Base-by-base conservation (phyloP, 2,797 vertebrate genomes). In the Lerista edwardsae region DNA sequence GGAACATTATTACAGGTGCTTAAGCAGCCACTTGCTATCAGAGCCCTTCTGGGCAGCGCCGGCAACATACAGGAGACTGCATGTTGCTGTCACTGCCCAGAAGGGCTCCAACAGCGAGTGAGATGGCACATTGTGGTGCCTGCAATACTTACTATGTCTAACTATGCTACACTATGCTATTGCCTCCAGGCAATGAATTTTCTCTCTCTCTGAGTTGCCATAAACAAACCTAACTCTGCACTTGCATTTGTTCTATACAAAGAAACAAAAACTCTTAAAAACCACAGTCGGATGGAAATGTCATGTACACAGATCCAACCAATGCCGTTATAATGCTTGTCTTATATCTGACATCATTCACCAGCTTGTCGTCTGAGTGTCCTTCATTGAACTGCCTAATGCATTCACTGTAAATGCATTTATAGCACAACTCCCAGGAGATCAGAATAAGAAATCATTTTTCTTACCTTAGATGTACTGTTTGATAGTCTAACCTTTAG, bases 401-500 rank as follows among this genome's bases (percentile, higher is more conserved):
- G 61, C 79, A 78, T 87, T 25, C 74, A 75, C 69, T 34, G 73
- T 81, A 92, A 92, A 89, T 64, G 75, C 79, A 88, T 87, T 90
- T 92, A 79, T 83, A 91, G 81, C 82, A 89, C 67, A 91, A 74
- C 74, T 88, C 87, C 83, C 80, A 3, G 59, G 82, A 44, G 67
- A 73, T 84, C 62, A 88, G 83, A 91, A 90, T 41, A 57, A 82
- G 83, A 95, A 93, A 93, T 87, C 84, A 89, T 74, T 89, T 86
- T 83, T 88, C 89, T 85, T 88, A 85, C 75, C 76, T 85, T 79
- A 90, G 82, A 90, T 92, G 61, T 89, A 88, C 79, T 86, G 88
- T 90, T 89, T 91, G 88, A 92, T 80, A 89, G 73, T 41, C 29
- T 74, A 10, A 75, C 25, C 59, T 86, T 87, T 72, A 62, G 39